Conservation (phyloP, 1,140 invertebrate species). For the Thaumatotibia leucotreta region DNA sequence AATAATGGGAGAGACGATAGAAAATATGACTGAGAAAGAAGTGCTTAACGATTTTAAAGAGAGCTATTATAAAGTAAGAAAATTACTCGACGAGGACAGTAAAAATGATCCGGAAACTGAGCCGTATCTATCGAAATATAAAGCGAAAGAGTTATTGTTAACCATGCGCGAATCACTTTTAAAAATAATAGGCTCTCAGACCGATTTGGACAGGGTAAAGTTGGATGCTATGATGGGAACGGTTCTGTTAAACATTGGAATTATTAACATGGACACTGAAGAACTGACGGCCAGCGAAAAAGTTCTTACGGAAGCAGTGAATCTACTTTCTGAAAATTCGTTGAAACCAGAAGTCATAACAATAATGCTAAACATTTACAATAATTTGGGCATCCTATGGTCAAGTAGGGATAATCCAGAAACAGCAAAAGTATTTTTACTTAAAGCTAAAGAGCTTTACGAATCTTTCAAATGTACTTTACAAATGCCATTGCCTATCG, state of each 20-base stretch:
- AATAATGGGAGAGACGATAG: background rate
- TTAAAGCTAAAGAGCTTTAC: slow-evolving; percentile 83
- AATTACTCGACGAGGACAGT: slow-evolving; percentile 83
- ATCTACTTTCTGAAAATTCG: slow-evolving; percentile 77
- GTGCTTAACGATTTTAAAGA: slow-evolving; percentile 80
- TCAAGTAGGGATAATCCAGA: slow-evolving; percentile 80
- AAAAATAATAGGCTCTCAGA: slow-evolving; percentile 63
- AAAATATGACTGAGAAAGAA: slow-evolving; percentile 79
- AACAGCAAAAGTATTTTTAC: slow-evolving; percentile 82
- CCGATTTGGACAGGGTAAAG: slow-evolving; percentile 39
- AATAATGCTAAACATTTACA: slow-evolving; percentile 81
- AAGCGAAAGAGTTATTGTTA: slow-evolving; percentile 81
- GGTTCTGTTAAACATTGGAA: slow-evolving; percentile 83
- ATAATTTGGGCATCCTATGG: slow-evolving; percentile 90
- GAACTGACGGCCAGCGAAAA: slow-evolving; percentile 85
- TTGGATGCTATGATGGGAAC: slow-evolving; percentile 78
- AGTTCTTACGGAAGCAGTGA: slow-evolving; percentile 81
- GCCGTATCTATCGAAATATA: slow-evolving; percentile 88
- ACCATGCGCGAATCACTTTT: slow-evolving; percentile 77
- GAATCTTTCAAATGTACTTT: slow-evolving; percentile 78
- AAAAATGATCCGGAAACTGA: slow-evolving; percentile 84
- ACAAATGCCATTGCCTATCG: slow-evolving; percentile 75
- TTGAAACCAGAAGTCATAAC: slow-evolving; percentile 78
- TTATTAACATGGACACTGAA: slow-evolving; percentile 88
- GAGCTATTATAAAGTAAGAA: slow-evolving; percentile 81